A percentile compares a stretch with the other conserved stretches of the same genome.
Conservation (phyloP, 2,888 invertebrate genomes). For the Plutella xylostella region DNA sequence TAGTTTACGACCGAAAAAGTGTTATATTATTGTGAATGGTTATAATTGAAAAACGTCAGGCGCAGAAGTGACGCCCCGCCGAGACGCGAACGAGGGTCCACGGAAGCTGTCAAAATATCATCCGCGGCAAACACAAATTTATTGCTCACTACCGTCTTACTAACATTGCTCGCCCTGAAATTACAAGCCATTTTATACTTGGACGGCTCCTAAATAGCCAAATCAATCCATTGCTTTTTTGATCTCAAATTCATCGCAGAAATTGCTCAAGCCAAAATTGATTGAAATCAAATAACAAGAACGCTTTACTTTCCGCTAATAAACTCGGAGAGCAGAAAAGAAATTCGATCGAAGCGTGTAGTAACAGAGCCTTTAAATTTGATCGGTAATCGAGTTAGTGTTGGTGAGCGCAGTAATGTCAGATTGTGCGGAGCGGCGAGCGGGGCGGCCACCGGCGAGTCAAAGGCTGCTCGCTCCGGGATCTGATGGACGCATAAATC, state of each 20-base stretch:
- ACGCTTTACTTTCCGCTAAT: constrained; percentile 1
- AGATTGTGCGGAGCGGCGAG: constrained; percentile 30
- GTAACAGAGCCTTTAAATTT: constrained; percentile 33
- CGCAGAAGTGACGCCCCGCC: constrained; percentile 51
- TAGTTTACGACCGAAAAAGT: constrained; percentile 36
- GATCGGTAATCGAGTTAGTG: constrained; percentile 53
- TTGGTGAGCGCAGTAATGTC: constrained; percentile 40
- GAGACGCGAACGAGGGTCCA: constrained; percentile 52
- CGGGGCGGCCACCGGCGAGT: constrained; percentile 6
- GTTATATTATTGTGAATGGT: constrained; percentile 50
- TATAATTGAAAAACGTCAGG: constrained; percentile 59
- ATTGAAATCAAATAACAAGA: constrained; percentile 2
- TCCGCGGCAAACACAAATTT: constrained; percentile 17
- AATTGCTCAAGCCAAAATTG: neutral
- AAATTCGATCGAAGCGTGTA: neutral
- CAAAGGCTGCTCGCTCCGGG: constrained; percentile 8
- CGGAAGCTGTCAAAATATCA: constrained; percentile 47
- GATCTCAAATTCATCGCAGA: neutral
- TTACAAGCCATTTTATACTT: neutral
- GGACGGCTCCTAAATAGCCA: neutral
- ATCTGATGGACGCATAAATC: constrained; percentile 45
- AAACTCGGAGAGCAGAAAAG: constrained; percentile 2
- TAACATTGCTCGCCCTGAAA: neutral
- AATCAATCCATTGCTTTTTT: neutral
- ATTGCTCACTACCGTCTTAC: neutral